phyloP scores from a whole-genome alignment of 2,113 vertebrate genomes.

The Oryzias javanicus region DNA sequence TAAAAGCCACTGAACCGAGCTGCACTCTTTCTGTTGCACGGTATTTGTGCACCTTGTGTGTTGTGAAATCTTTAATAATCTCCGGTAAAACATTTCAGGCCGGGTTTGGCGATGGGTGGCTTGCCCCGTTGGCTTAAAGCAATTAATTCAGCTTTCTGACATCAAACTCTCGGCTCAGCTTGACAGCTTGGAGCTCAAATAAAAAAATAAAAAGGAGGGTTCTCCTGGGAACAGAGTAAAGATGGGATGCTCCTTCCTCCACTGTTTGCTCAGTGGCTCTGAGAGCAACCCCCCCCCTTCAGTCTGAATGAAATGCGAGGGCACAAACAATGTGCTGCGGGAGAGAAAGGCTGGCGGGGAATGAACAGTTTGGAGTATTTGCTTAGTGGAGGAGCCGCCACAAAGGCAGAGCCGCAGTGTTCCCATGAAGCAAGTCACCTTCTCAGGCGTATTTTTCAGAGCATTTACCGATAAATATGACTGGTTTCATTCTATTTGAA shows the following conservation, averaged over 20 bases:
- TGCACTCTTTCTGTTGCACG: constrained; percentile 11
- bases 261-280: constrained; percentile 95
- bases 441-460: constrained; percentile 74
- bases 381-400: constrained; percentile 92
- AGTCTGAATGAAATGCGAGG: constrained; percentile 92
- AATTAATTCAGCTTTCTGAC: constrained; percentile 95
- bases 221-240: constrained; percentile 90
- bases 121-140: constrained; percentile 86
- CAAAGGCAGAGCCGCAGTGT: constrained; percentile 85
- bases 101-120: constrained; percentile 84
- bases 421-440: constrained; percentile 87
- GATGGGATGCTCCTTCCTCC: constrained; percentile 87
- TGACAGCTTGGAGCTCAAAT: constrained; percentile 94
- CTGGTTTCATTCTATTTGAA: constrained; percentile 42
- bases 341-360: constrained; percentile 87
- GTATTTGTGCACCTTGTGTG: constrained; percentile 52
- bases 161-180: constrained; percentile 87
- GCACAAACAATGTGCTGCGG: constrained; percentile 88
- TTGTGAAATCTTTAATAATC: constrained; percentile 58
- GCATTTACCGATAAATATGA: constrained; percentile 74
- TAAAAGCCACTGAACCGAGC: constrained; percentile 21
- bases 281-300: constrained; percentile 85
- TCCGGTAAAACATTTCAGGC: constrained; percentile 78
- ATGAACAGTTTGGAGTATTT: constrained; percentile 95
- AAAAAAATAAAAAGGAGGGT: constrained; percentile 86